Percentiles rank a stretch among this genome's conserved stretches.
phyloP scores from a whole-genome alignment of 2,113 vertebrate genomes.

The Calidris pugnax region DNA sequence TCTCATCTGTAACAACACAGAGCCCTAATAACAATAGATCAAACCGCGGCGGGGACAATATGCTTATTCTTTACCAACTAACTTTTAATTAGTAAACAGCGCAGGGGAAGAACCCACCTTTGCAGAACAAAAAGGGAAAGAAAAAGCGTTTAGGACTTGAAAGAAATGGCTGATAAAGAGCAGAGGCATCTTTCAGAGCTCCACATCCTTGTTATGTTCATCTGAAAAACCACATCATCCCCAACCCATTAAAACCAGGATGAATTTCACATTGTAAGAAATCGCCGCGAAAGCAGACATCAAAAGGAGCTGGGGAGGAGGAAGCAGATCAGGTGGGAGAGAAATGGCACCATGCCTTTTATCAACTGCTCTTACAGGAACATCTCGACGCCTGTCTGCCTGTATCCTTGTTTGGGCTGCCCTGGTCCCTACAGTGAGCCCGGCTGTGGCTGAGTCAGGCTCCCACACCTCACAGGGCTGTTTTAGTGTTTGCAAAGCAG shows the following conservation, averaged over 20 bases:
- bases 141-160: constrained; percentile 40
- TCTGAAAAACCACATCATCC: constrained; percentile 35
- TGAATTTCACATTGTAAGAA: constrained; percentile 42
- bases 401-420: neutral
- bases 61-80: constrained; percentile 44
- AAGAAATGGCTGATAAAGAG: constrained; percentile 11
- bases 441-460: neutral
- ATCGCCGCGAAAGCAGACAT: neutral
- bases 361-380: neutral
- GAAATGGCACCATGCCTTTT: neutral
- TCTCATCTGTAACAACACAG: constrained; percentile 62
- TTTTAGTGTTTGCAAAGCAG: neutral
- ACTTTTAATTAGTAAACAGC: constrained; percentile 70
- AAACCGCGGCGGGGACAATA: constrained; percentile 26
- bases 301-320: constrained; percentile 36
- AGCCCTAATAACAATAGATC: constrained; percentile 57
- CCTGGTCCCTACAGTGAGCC: neutral
- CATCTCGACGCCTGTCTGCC: neutral
- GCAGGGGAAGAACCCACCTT: constrained; percentile 14
- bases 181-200: constrained; percentile 54
- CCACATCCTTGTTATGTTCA: constrained; percentile 14
- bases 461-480: neutral
- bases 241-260: constrained; percentile 22
- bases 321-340: constrained; percentile 43
- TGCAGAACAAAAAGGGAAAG: neutral